Conservation (phyloP, 2,888 invertebrate species). For the Neuroscelio doddi region DNA sequence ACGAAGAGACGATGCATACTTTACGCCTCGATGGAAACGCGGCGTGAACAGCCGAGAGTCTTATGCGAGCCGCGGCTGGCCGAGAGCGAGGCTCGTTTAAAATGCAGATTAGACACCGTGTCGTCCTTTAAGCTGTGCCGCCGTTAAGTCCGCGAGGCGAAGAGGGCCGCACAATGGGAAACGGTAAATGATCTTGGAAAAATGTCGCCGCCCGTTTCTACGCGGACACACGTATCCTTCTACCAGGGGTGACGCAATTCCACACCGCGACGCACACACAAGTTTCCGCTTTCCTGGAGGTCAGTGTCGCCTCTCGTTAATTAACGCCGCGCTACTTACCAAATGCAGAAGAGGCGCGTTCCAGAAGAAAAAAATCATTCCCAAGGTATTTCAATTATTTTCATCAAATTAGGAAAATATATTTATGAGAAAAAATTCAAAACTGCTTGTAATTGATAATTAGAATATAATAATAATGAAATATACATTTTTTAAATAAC, state of each 20-base stretch:
- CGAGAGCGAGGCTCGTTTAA: slow-evolving; percentile 57
- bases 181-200: slow-evolving; percentile 28
- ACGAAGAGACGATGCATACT: slow-evolving; percentile 33
- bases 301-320: slow-evolving; percentile 24
- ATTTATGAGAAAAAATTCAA: too few relatives aligned
- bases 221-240: slow-evolving; percentile 9
- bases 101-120: slow-evolving; percentile 62
- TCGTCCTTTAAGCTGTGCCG: slow-evolving; percentile 50
- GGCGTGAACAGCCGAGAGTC: slow-evolving; percentile 28
- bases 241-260: slow-evolving; percentile 18
- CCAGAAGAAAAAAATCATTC: neutral
- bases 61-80: slow-evolving; percentile 14
- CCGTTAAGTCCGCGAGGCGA: slow-evolving; percentile 25
- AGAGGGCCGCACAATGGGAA: slow-evolving; percentile 32
- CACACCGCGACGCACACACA: too few relatives aligned
- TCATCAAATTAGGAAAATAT: too few relatives aligned
- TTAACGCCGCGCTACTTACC: slow-evolving; percentile 20
- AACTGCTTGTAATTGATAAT: too few relatives aligned
- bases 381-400: neutral
- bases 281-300: slow-evolving; percentile 38
- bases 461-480: too few relatives aligned
- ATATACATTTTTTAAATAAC: too few relatives aligned
- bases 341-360: slow-evolving; percentile 10
- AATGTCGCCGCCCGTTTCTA: slow-evolving; percentile 19
- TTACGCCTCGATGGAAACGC: slow-evolving; percentile 42